Conservation (phyloP, 1,140 invertebrate species). For the Nixonia krombeini region DNA sequence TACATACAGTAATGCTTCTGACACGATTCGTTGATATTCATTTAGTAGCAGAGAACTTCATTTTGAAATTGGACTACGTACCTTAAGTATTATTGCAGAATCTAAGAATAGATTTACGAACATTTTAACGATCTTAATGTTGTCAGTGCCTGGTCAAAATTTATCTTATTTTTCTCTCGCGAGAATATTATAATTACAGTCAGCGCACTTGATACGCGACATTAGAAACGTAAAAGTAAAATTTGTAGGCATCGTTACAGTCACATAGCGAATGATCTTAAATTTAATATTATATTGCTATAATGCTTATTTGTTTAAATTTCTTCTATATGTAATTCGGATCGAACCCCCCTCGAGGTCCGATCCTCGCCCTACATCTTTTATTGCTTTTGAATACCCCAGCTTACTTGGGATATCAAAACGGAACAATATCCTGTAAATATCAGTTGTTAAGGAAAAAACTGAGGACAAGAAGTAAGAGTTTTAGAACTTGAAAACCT, state of each 20-base stretch:
- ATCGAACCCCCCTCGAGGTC: slow-evolving; percentile 34
- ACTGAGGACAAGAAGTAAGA: slow-evolving; percentile 25
- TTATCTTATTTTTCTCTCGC: too few relatives aligned
- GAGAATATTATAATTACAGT: too few relatives aligned
- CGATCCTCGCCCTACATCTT: slow-evolving; percentile 42
- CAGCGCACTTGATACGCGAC: too few relatives aligned
- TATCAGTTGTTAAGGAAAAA: slow-evolving; percentile 61
- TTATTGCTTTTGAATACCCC: slow-evolving; percentile 71
- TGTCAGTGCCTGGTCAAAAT: too few relatives aligned
- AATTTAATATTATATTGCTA: slow-evolving; percentile 39
- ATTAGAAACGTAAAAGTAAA: background rate
- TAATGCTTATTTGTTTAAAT: slow-evolving; percentile 26
- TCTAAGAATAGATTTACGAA: slow-evolving; percentile 2
- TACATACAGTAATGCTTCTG: too few relatives aligned
- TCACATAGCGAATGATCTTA: slow-evolving; percentile 9
- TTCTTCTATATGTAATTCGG: slow-evolving; percentile 43
- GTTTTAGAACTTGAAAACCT: too few relatives aligned
- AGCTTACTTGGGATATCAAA: slow-evolving; percentile 69
- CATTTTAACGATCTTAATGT: background rate
- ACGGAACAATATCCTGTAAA: slow-evolving; percentile 72
- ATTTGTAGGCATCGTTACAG: background rate
- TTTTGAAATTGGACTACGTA: background rate
- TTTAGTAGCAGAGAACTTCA: background rate
- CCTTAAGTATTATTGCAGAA: background rate
- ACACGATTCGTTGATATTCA: too few relatives aligned